Evolutionary conservation across 1,140 invertebrate species (phyloP), one percentile per base, ranked within the genome.

Genomic region (Ips typographus): DNA sequence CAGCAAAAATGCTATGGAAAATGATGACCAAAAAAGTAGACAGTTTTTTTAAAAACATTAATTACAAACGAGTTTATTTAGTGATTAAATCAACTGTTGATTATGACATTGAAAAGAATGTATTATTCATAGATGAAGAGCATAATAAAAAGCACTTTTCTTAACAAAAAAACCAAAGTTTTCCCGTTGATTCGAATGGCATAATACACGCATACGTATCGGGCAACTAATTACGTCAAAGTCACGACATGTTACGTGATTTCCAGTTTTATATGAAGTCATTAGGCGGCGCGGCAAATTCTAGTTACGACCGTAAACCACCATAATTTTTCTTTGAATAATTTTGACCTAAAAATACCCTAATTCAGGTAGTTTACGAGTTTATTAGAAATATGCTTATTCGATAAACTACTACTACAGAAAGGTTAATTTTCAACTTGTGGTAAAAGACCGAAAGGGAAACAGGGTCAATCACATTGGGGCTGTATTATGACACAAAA

Each of bases 121-220:
- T 64, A 52, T 64, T 64, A 64, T 64, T 64, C 61, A 64, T 64
- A 41, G 47, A 8, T 37, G 49, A 40, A 38, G 40, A 40, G 42
- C 41, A 44, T 57, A 57, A 66, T 57, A 66, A 66, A 66, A 57
- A 58, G 53, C 40, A 37, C 6, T 66, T 66, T 57, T 38, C 55
- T 22, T 55, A 55, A 44, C 64, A 51, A 66, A 22, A 22, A 55
- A 52, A 36, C 43, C 49, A 55, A 58, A 58, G 40, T 49, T 65
- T 55, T 56, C 62, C 51, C 6, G 37, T 43, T 22, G 41, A 53
- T 44, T 57, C 37, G 64, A 66, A 66, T 66, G 64, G 64, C 55
- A 58, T 58, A 66, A 66, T 58, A 55, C 64, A 66, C 64, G 64
- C 64, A 66, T 66, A 55, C 58, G 58, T 66, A 66, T 66, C 55